Conservation (phyloP, 2,797 vertebrate genomes). For the Amblyopsis hoosieri region DNA sequence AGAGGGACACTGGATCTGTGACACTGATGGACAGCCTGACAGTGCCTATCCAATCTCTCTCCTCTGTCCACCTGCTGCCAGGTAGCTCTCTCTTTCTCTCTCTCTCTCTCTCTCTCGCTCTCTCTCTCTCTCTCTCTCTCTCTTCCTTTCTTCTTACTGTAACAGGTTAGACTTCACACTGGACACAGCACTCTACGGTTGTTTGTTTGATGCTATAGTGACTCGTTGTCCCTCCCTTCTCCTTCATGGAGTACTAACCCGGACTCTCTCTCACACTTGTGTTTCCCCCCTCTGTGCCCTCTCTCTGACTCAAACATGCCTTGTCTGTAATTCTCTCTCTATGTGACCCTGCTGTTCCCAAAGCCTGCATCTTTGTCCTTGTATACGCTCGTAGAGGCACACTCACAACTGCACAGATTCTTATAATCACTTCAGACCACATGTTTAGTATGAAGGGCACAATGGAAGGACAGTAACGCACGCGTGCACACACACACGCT, state of each 20-base stretch:
- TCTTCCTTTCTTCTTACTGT: slow-evolving; percentile 12
- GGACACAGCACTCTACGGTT: no score
- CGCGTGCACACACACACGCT: no score
- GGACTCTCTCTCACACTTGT: slow-evolving; percentile 6
- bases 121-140: slow-evolving; percentile 22
- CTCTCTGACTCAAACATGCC: no score
- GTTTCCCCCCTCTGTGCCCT: not conserved
- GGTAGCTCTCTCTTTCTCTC: not conserved
- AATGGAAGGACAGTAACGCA: not conserved
- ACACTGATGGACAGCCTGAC: slow-evolving; percentile 77
- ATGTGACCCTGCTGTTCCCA: not conserved
- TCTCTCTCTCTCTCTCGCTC: slow-evolving; percentile 25
- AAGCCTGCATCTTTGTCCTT: not conserved
- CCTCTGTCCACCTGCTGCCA: not conserved
- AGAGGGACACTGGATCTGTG: slow-evolving; percentile 65
- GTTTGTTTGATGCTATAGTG: no score
- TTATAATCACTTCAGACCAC: not conserved
- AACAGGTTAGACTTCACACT: not conserved
- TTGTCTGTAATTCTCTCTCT: not conserved
- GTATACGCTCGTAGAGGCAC: not conserved
- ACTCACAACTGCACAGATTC: not conserved
- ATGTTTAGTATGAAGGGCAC: not conserved
- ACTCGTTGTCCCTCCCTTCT: not conserved
- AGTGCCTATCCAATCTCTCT: slow-evolving; percentile 64
- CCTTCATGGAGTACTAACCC: slow-evolving; percentile 29